Base-by-base conservation (phyloP, 2,113 vertebrate genomes). In the Campylomormyrus numenius region DNA sequence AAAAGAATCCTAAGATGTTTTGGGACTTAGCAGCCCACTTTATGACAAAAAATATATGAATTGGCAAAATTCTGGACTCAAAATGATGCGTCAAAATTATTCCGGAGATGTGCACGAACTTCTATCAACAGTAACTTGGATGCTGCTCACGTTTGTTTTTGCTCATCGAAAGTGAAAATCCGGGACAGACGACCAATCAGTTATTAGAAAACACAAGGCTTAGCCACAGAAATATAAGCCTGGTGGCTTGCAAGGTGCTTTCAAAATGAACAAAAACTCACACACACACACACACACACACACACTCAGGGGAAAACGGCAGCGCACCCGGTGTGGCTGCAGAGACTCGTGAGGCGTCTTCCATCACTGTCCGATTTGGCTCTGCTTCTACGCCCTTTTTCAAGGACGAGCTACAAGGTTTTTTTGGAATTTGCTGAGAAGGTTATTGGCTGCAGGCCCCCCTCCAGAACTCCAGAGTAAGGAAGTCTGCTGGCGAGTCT, bases 311-410 rank as follows among this genome's bases (percentile, higher is more conserved):
- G n/a, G n/a, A 19, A 39, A 39, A 15, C 4, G 35, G 15, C 35
- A 6, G 70, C 15, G 5, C 70, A 17, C 70, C 15, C 39, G 31
- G 13, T 77, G 27, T 1, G 5, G 5, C 31, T 39, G 27, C 70
- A 39, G 27, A 6, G 70, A 19, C 15, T 5, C 13, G 15, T 2
- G 2, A 77, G 70, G 31, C 31, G 0, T 19, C 35, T 31, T 39
- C 27, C 70, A 77, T 77, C 70, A 77, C 70, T 77, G 70, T 77
- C 70, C 35, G 70, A 77, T 77, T 77, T 77, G 70, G 70, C 70
- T 77, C 70, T 13, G 15, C 27, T 39, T 77, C 15, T 10, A 27
- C 62, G 24, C 62, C 70, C 31, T 24, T 77, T 77, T 39, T 77
- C 70, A 77, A 77, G 70, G 70, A 39, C 70, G 39, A 77, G 35